A percentile compares a stretch with the other conserved stretches of the same genome.
Evolutionary conservation across 2,888 invertebrate species (phyloP).

Genomic region (Caenorhabditis sulstoni): DNA sequence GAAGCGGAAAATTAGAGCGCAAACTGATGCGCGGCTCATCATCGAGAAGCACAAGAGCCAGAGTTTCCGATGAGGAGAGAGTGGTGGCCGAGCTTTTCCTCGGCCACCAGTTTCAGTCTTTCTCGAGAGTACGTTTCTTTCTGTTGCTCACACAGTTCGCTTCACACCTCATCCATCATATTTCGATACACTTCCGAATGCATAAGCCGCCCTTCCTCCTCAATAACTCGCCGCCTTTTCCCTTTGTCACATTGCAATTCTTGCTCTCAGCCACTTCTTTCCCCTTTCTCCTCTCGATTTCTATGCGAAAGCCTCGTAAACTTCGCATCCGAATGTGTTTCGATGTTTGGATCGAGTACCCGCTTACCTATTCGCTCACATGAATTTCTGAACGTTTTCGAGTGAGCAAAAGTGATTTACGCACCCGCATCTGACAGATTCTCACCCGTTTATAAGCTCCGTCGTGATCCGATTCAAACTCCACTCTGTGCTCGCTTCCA

Average conservation of each 20-base stretch:
- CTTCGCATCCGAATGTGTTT: conserved; percentile 18
- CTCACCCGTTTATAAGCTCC: conserved; percentile 1
- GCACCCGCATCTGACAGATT: background rate
- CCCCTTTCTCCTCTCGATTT: background rate
- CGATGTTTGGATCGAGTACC: conserved; percentile 23
- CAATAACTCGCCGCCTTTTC: too few species aligned
- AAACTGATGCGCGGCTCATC: too few species aligned
- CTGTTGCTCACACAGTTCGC: background rate
- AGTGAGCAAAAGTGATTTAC: conserved; percentile 39
- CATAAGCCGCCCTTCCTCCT: conserved; percentile 12
- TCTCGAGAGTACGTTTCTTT: too few species aligned
- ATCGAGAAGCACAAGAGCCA: background rate
- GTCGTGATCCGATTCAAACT: conserved; percentile 21
- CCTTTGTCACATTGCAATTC: too few species aligned
- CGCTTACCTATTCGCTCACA: conserved; percentile 16
- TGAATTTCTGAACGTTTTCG: conserved; percentile 44
- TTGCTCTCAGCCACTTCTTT: conserved; percentile 22
- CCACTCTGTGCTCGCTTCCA: conserved; percentile 20
- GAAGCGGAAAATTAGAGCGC: conserved; percentile 4
- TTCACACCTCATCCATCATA: conserved; percentile 30
- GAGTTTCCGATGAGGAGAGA: background rate
- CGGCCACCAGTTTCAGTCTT: too few species aligned
- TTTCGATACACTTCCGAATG: conserved; percentile 39
- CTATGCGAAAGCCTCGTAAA: background rate
- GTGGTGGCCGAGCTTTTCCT: too few species aligned